Evolutionary conservation across 1,140 invertebrate species (phyloP).

Genomic region (Drosophila tristis): DNA sequence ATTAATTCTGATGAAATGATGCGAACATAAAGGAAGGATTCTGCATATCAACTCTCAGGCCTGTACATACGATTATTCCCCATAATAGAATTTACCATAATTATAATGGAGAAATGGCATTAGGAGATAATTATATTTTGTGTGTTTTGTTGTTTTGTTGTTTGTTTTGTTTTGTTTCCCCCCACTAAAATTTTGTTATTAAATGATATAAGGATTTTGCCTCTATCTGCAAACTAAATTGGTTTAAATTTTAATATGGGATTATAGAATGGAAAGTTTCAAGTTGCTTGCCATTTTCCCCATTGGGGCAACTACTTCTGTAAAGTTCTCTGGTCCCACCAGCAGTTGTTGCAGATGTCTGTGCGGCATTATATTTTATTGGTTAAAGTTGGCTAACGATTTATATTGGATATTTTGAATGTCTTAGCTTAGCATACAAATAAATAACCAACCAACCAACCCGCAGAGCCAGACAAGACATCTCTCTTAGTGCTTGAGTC

Average conservation of each 20-base stretch:
- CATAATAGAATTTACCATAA: too few species aligned
- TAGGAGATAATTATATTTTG: slow-evolving; percentile 25
- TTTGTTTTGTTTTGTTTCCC: background rate
- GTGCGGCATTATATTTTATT: slow-evolving; percentile 68
- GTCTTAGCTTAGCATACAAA: slow-evolving; percentile 71
- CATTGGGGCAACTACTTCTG: background rate
- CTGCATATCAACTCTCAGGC: background rate
- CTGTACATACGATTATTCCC: background rate
- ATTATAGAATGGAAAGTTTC: too few species aligned
- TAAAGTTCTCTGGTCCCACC: background rate
- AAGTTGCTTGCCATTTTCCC: too few species aligned
- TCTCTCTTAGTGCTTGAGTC: slow-evolving; percentile 52
- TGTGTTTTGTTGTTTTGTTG: background rate
- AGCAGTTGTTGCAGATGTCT: slow-evolving; percentile 35
- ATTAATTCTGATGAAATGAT: slow-evolving; percentile 14
- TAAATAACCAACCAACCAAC: slow-evolving; percentile 58
- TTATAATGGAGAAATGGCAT: slow-evolving; percentile 1
- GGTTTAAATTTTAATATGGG: too few species aligned
- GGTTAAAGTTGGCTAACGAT: slow-evolving; percentile 68
- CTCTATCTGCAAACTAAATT: background rate
- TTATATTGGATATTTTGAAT: slow-evolving; percentile 74
- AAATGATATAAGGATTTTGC: background rate
- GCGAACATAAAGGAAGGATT: background rate
- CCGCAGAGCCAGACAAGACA: slow-evolving; percentile 41
- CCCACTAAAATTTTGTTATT: too few species aligned